Conservation (phyloP, 2,888 invertebrate genomes). For the Schizaphis graminum region DNA sequence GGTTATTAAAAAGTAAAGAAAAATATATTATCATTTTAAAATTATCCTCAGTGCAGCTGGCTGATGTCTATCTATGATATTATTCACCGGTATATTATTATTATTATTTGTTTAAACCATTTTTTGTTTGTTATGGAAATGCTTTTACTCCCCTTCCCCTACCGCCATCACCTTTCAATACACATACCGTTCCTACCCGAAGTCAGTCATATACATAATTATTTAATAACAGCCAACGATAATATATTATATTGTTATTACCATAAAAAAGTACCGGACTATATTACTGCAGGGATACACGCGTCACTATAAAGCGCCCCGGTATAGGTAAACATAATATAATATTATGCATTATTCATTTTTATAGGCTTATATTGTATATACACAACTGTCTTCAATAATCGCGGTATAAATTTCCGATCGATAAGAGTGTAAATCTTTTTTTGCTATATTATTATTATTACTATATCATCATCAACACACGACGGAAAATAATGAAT, state of each 20-base stretch:
- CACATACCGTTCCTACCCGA: not conserved
- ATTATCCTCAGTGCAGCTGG: not conserved
- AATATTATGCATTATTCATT: slow-evolving; percentile 49
- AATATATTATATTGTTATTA: slow-evolving; percentile 16
- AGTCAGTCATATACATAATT: slow-evolving; percentile 21
- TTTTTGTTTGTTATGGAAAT: slow-evolving; percentile 60
- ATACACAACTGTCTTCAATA: not conserved
- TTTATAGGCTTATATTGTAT: not conserved
- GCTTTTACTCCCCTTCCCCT: not conserved
- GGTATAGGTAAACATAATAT: not conserved
- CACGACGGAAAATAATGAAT: not conserved
- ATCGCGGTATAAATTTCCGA: not conserved
- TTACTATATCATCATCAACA: not conserved
- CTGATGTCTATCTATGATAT: not conserved
- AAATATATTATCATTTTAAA: slow-evolving; percentile 33
- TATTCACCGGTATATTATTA: not conserved
- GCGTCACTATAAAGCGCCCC: not conserved
- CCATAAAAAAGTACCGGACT: slow-evolving; percentile 29
- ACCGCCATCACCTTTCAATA: not conserved
- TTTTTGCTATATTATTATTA: not conserved
- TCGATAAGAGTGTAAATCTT: not conserved
- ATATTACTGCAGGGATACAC: not conserved
- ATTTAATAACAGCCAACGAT: slow-evolving; percentile 34
- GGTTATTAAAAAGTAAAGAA: slow-evolving; percentile 39
- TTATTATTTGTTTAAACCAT: not conserved